Evolutionary conservation across 2,888 invertebrate species (phyloP).

Genomic region (Odontocolon sp.): DNA sequence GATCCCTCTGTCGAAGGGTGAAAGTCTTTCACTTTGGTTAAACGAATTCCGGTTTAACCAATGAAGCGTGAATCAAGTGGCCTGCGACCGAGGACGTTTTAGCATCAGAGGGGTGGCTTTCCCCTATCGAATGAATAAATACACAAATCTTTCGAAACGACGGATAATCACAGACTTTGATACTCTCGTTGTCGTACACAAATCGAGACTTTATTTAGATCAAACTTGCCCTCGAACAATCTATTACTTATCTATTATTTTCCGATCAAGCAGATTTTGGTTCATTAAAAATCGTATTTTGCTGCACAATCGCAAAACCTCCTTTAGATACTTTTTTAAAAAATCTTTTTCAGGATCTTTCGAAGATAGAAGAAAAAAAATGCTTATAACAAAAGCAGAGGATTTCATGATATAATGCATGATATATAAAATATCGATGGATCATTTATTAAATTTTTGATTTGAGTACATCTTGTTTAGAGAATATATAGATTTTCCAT

Average conservation of each 20-base stretch:
- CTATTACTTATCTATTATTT: background rate
- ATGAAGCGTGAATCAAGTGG: conserved; percentile 33
- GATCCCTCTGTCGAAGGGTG: background rate
- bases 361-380: no score
- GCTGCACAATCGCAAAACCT: no score
- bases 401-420: no score
- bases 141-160: conserved; percentile 10
- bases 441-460: no score
- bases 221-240: background rate
- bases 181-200: background rate
- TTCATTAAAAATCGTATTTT: no score
- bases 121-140: conserved; percentile 15
- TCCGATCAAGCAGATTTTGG: conserved; percentile 5
- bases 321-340: no score
- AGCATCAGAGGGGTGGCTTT: conserved; percentile 12
- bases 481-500: no score
- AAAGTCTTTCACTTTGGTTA: conserved; percentile 1
- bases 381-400: no score
- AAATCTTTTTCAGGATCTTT: no score
- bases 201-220: conserved; percentile 9
- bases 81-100: background rate
- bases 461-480: no score
- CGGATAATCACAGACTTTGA: background rate
- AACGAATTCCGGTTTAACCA: conserved; percentile 38
- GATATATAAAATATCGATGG: no score